Evolutionary conservation across 2,113 vertebrate genomes (phyloP).

Genomic region (Notothenia coriiceps): DNA sequence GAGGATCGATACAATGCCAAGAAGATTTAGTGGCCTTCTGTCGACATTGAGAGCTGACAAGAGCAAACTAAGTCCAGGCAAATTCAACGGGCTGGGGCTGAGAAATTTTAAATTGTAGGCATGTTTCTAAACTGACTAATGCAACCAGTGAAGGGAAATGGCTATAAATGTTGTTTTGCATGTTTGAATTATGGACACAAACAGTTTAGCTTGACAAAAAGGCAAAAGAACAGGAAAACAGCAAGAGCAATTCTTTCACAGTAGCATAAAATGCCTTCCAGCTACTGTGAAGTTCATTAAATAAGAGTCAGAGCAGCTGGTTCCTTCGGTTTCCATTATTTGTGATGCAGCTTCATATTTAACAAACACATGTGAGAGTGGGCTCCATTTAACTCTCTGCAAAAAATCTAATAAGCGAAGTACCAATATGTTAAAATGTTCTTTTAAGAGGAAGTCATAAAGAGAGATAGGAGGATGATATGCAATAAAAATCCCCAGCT

Average conservation of each 20-base stretch:
- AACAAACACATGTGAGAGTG: background rate
- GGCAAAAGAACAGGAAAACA: background rate
- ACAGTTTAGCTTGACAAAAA: background rate
- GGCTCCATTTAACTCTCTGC: background rate
- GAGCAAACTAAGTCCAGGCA: constrained; percentile 15
- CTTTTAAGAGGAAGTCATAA: background rate
- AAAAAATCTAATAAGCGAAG: too few species aligned
- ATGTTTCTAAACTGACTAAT: background rate
- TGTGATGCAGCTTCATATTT: background rate
- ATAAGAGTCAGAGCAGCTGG: background rate
- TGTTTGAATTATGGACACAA: constrained; percentile 1
- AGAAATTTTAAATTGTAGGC: background rate
- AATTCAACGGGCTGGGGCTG: background rate
- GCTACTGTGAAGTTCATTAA: background rate
- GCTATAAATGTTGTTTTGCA: background rate
- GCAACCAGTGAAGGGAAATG: constrained; percentile 1
- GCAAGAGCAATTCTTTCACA: too few species aligned
- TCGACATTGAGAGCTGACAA: constrained; percentile 29
- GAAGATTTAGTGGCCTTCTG: constrained; percentile 61
- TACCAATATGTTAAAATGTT: background rate
- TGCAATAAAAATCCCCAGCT: background rate
- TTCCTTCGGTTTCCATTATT: background rate
- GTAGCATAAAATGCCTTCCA: background rate
- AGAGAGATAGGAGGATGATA: background rate
- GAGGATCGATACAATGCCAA: constrained; percentile 59